Evolutionary conservation across 2,113 vertebrate genomes (phyloP).

Genomic region (Myotis davidii): DNA sequence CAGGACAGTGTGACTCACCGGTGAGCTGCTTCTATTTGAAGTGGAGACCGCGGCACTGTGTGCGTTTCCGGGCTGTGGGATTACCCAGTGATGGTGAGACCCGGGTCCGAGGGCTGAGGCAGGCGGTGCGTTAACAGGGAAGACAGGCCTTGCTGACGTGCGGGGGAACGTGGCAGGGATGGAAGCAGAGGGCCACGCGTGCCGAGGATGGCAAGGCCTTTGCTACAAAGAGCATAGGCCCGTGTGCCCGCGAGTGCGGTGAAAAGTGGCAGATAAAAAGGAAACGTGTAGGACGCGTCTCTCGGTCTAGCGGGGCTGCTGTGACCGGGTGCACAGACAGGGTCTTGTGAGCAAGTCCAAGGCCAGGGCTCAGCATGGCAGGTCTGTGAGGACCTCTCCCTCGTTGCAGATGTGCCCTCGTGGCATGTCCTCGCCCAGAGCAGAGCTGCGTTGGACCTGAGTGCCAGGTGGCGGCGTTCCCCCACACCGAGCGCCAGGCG

Average conservation of each 20-base stretch:
- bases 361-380: too few species aligned
- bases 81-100: not conserved
- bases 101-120: not conserved
- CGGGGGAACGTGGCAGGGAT: too few species aligned
- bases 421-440: not conserved
- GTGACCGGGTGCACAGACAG: fast-evolving
- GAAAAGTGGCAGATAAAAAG: too few species aligned
- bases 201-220: not conserved
- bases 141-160: fast-evolving
- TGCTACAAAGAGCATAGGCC: not conserved
- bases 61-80: not conserved
- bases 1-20: not conserved
- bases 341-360: not conserved
- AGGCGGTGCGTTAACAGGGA: not conserved
- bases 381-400: too few species aligned
- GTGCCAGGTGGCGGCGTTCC: not conserved
- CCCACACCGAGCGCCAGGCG: too few species aligned
- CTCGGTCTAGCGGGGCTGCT: not conserved
- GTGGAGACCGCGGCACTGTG: not conserved
- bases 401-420: not conserved
- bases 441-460: not conserved
- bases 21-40: not conserved
- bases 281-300: not conserved
- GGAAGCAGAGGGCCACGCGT: fast-evolving
- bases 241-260: fast-evolving